phyloP scores from a whole-genome alignment of 2,888 invertebrate genomes.

The Malacosoma neustria region DNA sequence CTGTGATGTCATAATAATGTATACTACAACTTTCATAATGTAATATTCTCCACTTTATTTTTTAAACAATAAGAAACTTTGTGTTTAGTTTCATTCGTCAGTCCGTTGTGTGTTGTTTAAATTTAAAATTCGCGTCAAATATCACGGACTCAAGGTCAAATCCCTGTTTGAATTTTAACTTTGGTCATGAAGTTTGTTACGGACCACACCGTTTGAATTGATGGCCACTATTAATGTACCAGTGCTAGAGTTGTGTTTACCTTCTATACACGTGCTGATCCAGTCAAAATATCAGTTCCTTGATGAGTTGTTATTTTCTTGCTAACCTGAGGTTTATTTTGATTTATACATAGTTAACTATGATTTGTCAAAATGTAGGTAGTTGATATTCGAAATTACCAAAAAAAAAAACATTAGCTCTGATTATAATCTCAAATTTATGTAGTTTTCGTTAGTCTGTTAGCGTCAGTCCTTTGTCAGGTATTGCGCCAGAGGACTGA shows the following conservation, averaged over 20 bases:
- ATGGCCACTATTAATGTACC: not conserved
- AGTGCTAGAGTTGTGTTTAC: slow-evolving; percentile 10
- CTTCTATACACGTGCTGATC: slow-evolving; percentile 8
- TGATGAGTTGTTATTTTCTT: slow-evolving; percentile 16
- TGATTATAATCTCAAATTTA: slow-evolving; percentile 16
- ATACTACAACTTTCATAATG: slow-evolving; percentile 6
- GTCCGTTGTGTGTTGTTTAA: slow-evolving; percentile 3
- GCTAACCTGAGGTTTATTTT: slow-evolving; percentile 12
- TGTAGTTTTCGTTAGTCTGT: slow-evolving; percentile 14
- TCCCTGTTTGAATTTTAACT: slow-evolving; percentile 1
- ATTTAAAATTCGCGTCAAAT: slow-evolving; percentile 2
- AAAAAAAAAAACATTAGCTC: slow-evolving; percentile 10
- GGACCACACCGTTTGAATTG: slow-evolving; percentile 7
- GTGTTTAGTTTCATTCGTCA: slow-evolving; percentile 6
- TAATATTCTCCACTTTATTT: slow-evolving; percentile 4
- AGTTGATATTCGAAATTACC: slow-evolving; percentile 9
- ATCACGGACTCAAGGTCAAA: slow-evolving; percentile 1
- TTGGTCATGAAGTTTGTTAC: not conserved
- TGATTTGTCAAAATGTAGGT: slow-evolving; percentile 14
- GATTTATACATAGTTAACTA: slow-evolving; percentile 10
- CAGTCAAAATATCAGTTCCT: slow-evolving; percentile 12
- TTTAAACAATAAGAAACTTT: slow-evolving; percentile 4
- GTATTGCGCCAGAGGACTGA: slow-evolving; percentile 13
- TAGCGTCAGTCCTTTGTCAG: slow-evolving; percentile 17
- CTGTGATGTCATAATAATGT: slow-evolving; percentile 7